Evolutionary conservation across 2,113 vertebrate genomes (phyloP).

Genomic region (Cathartes aura): DNA sequence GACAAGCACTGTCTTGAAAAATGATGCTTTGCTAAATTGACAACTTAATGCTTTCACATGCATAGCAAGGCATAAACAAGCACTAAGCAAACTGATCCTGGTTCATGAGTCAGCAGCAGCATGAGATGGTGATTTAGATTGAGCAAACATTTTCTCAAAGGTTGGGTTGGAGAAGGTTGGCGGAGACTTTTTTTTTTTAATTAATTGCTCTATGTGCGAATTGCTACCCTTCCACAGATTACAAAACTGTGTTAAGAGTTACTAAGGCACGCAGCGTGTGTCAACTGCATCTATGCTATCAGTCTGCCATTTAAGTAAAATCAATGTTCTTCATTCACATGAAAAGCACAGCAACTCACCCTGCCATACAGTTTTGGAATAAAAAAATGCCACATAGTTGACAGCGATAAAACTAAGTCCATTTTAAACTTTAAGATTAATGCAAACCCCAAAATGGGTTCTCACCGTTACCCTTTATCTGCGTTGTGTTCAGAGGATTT

Average conservation of each 20-base stretch:
- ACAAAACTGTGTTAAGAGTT: neutral
- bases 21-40: neutral
- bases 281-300: neutral
- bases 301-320: neutral
- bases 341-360: neutral
- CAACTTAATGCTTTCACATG: neutral
- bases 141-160: neutral
- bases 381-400: neutral
- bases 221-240: neutral
- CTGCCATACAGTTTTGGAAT: neutral
- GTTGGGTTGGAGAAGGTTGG: neutral
- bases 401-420: neutral
- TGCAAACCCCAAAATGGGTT: neutral
- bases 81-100: neutral
- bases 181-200: neutral
- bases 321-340: neutral
- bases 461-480: neutral
- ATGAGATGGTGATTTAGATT: neutral
- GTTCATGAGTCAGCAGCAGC: neutral
- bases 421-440: neutral
- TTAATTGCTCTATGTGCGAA: neutral
- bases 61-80: neutral
- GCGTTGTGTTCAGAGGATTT: neutral
- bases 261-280: neutral
- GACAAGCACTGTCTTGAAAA: neutral